Base-by-base conservation (phyloP, 2,888 invertebrate genomes). In the Gnatocerus cornutus region DNA sequence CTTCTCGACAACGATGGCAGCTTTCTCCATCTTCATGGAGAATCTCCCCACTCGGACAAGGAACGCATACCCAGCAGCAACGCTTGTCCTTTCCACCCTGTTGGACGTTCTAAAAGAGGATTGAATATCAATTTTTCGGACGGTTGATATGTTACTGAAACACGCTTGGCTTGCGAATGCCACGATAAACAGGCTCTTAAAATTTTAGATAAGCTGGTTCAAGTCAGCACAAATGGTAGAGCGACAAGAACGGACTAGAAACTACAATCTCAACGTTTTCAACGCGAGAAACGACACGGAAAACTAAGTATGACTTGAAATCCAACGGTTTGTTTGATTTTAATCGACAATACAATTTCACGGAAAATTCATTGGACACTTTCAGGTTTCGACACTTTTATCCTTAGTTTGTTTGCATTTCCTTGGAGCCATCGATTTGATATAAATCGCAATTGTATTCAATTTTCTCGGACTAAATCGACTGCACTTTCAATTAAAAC, bases 41-140 rank as follows among this genome's bases (percentile, higher is more conserved):
- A 77, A 88, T 88, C 81, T 91, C 89, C 71, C 90, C 87, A 69
- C 88, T 86, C 71, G 88, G 86, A 84, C 94, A 94, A 3, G 87
- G 84, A 27, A 90, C 89, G 83, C 94, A 94, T 46, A 89, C 89
- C 93, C 93, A 94, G 84, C 93, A 94, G 81, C 93, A 93, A 46
- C 88, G 85, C 71, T 89, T 88, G 75, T 89, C 89, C 77, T 88
- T 86, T 55, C 89, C 88, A 69, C 88, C 89, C 30, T 87, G 87
- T 80, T 90, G 88, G 72, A 88, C 87, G 73, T 87, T 88, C 88
- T 88, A 79, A 79, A 50, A 72, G 33, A 68, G 14, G 27, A 50
- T 46, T 12, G 46, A 56, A 56, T 56, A 50, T 39, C 30, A 63
- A 63, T 52, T 45, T 56, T 65, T 12, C 21, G 30, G 12, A 30